Evolutionary conservation across 2,113 vertebrate genomes (phyloP).

Genomic region (Chelonoidis abingdonii): DNA sequence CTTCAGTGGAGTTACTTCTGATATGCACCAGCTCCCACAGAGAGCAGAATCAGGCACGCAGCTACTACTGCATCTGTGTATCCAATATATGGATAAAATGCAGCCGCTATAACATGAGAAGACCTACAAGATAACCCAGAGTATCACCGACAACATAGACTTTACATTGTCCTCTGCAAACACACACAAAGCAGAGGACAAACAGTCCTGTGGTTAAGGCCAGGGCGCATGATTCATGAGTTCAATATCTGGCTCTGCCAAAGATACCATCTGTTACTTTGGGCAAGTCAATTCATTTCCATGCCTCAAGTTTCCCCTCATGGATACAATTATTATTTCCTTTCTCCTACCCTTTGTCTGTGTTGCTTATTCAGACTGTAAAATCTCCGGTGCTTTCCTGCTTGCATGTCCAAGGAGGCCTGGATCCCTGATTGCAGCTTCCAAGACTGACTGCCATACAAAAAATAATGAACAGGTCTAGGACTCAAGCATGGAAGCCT

Average conservation of each 20-base stretch:
- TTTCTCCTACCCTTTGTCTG: not conserved
- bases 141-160: not conserved
- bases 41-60: not conserved
- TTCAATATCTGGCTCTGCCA: not conserved
- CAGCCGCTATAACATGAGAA: not conserved
- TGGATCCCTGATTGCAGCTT: not conserved
- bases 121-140: not conserved
- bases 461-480: not conserved
- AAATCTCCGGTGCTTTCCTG: not conserved
- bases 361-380: not conserved
- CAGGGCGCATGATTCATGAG: fast-evolving
- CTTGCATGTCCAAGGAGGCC: not conserved
- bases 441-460: not conserved
- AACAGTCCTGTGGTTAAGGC: not conserved
- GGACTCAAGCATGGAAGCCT: not conserved
- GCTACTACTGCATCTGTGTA: not conserved
- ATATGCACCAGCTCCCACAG: not conserved
- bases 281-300: not conserved
- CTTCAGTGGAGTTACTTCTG: not conserved
- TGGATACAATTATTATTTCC: not conserved
- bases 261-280: not conserved
- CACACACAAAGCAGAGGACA: not conserved
- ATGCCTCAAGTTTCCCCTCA: not conserved
- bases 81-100: not conserved
- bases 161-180: not conserved